phyloP scores from a whole-genome alignment of 2,888 invertebrate genomes.

The Napeogenes inachia region DNA sequence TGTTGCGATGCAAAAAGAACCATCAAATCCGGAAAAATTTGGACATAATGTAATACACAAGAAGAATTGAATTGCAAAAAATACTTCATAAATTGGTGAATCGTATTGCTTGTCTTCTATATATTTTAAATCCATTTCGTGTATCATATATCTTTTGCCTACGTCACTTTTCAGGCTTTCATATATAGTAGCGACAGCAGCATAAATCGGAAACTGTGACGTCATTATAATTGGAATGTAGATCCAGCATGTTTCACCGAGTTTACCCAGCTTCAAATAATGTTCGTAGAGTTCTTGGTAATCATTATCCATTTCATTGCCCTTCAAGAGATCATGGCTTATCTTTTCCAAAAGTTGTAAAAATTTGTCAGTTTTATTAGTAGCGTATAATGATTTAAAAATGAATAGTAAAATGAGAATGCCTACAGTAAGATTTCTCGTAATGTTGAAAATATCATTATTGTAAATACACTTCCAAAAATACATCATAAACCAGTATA shows the following conservation, averaged over 20 bases:
- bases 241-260: conserved; percentile 50
- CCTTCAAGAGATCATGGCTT: conserved; percentile 45
- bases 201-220: conserved; percentile 51
- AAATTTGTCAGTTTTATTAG: conserved; percentile 44
- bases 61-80: conserved; percentile 50
- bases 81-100: conserved; percentile 52
- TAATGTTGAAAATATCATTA: conserved; percentile 49
- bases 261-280: conserved; percentile 45
- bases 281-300: conserved; percentile 48
- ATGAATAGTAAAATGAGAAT: conserved; percentile 49
- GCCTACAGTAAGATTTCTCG: conserved; percentile 50
- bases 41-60: conserved; percentile 46
- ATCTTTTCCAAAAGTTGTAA: conserved; percentile 46
- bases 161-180: conserved; percentile 47
- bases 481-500: conserved; percentile 53
- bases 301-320: conserved; percentile 46
- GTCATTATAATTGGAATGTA: conserved; percentile 46
- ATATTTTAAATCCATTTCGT: conserved; percentile 53
- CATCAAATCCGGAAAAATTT: conserved; percentile 55
- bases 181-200: conserved; percentile 45
- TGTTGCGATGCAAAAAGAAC: conserved; percentile 57
- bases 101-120: conserved; percentile 53
- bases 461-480: conserved; percentile 43
- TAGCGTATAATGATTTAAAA: conserved; percentile 52
- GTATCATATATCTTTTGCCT: conserved; percentile 48